Conservation (phyloP, 2,113 vertebrate genomes). For the Psilopsiagon aurifrons region DNA sequence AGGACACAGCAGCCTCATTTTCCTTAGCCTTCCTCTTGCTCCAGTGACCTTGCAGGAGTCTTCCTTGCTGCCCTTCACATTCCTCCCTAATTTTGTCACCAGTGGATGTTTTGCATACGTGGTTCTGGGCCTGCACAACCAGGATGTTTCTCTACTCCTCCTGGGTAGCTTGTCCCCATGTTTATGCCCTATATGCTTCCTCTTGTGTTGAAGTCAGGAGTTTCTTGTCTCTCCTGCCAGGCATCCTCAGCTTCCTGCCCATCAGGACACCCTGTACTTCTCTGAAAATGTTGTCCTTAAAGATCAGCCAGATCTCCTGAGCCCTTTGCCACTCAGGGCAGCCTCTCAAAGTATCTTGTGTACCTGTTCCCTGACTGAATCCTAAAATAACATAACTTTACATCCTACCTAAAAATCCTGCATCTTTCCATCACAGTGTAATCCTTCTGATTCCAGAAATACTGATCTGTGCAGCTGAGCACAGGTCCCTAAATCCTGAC, state of each 20-base stretch:
- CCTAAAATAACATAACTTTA: background rate
- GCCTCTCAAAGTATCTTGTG: background rate
- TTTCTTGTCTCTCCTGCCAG: background rate
- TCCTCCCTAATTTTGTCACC: background rate
- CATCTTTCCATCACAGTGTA: background rate
- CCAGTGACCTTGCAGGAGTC: background rate
- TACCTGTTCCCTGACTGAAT: background rate
- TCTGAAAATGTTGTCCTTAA: background rate
- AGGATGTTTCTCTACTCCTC: background rate
- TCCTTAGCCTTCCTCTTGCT: background rate
- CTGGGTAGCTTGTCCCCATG: background rate
- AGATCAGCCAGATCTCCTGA: background rate
- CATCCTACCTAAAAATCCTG: background rate
- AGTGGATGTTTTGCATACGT: background rate
- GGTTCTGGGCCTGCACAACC: background rate
- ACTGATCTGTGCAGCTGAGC: rapidly evolving
- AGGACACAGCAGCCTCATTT: background rate
- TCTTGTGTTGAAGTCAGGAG: background rate
- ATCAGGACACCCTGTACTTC: background rate
- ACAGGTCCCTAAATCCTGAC: background rate
- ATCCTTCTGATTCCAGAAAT: background rate
- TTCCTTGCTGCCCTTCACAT: background rate
- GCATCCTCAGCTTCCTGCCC: background rate
- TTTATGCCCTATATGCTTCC: background rate
- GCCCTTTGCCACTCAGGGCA: background rate